phyloP scores from a whole-genome alignment of 53 echinoderm and acorn worm species.

The Holothuria scabra region DNA sequence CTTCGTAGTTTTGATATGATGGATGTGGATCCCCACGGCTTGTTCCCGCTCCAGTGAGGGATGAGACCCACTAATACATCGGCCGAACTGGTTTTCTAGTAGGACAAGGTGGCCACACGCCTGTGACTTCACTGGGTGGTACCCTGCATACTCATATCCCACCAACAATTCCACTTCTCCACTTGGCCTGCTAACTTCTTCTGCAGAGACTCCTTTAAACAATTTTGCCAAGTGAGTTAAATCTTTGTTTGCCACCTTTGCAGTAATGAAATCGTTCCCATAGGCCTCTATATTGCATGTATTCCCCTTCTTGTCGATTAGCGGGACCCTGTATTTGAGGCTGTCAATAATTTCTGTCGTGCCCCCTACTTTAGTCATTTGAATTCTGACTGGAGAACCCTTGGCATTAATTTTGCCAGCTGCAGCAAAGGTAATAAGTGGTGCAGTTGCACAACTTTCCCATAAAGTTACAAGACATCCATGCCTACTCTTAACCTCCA shows the following conservation, averaged over 20 bases:
- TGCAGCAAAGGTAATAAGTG: conserved; percentile 53
- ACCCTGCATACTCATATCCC: conserved; percentile 60
- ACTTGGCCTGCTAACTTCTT: conserved; percentile 36
- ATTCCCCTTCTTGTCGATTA: conserved; percentile 45
- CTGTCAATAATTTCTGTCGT: conserved; percentile 50
- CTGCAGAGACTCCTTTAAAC: conserved; percentile 7
- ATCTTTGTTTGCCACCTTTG: conserved; percentile 44
- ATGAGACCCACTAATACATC: conserved; percentile 50
- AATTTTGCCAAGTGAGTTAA: conserved; percentile 16
- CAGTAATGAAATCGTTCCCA: conserved; percentile 55
- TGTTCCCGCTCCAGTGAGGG: conserved; percentile 37
- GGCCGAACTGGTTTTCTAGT: conserved; percentile 49
- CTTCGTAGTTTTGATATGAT: conserved; percentile 46
- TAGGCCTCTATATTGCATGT: conserved; percentile 40
- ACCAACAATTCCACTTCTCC: conserved; percentile 60
- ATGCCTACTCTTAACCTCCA: conserved; percentile 45
- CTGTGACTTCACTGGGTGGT: conserved; percentile 43
- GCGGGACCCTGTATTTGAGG: conserved; percentile 28
- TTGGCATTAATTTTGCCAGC: conserved; percentile 44
- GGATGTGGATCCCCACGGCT: conserved; percentile 21
- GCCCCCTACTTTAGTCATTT: conserved; percentile 55
- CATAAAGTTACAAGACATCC: conserved; percentile 45
- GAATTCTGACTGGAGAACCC: conserved; percentile 42
- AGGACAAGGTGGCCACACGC: conserved; percentile 48
- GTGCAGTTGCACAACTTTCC: conserved; percentile 60